Base-by-base conservation (phyloP, 2,888 invertebrate species). In the Stenchaetothrips biformis region DNA sequence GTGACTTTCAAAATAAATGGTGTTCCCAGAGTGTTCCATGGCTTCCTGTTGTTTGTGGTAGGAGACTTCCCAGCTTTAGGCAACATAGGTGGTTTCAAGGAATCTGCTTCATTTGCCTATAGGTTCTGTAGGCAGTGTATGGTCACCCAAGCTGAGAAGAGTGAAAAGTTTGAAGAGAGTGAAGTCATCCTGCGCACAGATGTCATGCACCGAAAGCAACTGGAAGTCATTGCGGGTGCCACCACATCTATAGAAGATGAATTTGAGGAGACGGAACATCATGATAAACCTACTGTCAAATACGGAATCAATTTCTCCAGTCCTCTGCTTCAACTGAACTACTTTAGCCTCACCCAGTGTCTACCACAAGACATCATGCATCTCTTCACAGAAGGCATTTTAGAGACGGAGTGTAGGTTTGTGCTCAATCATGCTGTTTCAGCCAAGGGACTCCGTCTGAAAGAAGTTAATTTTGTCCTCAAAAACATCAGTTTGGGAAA, bases 91-190 rank as follows among this genome's bases (percentile, higher is more conserved):
- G 62, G 62, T n/a, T 62, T 62, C n/a, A 62, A 62, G n/a, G 62
- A 62, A 11, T 62, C 62, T n/a, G 62, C 62, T 62, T 16, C 62
- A 7, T 62, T 62, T 62, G 62, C 62, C 13, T 62, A n/a, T 16
- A 62, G 62, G 62, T 62, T 62, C n/a, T 62, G 62, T n/a, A 16
- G 62, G n/a, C 62, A 62, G n/a, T 62, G 62, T n/a, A 16, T 62
- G 16, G n/a, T 62, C 7, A 62, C 62, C n/a, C 62, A 62, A 62
- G 62, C 2, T 4, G 62, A 62, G n/a, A 62, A 62, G n/a, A n/a
- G 62, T 62, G 16, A 16, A 1, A 62, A 62, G n/a, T 62, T 2
- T 2, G 62, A 62, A 7, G 62, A 62, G n/a, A n/a, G 18, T 11
- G 18, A 62, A 62, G 62, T 62, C 62, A n/a, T n/a, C n/a, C n/a